Base-by-base conservation (phyloP, 2,797 vertebrate species). In the Eospalax fontanierii region DNA sequence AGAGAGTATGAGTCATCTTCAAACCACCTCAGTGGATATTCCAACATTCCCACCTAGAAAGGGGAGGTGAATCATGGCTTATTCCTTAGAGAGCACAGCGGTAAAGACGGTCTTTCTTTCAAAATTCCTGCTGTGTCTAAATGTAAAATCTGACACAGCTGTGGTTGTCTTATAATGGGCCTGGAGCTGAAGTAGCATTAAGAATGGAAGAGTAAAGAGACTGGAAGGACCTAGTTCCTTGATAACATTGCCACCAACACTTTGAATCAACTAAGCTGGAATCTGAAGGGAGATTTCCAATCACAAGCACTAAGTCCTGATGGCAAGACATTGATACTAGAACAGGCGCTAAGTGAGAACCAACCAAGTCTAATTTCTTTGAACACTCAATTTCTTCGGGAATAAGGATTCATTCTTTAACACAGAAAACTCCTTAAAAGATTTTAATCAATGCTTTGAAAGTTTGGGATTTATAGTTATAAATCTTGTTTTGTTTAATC, bases 381-480 rank as follows among this genome's bases (percentile, higher is more conserved):
- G 66, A 87, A 24, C 68, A 71, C 0, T 30, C 16, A 50, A 57
- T 84, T 95, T 91, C 30, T 89, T 89, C 18, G 68, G 28, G 2
- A 66, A 7, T 57, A 40, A 30, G 71, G 24, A 87, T 59, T 82
- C 28, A 30, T 87, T 73, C 33, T 43, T 79, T 6, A n/a, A 76
- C 38, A 66, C 15, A 83, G 35, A 50, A 78, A 86, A 86, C 46
- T 26, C 28, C 7, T 59, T n/a, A 30, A 24, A 70, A 1, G 0
- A 99, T 99, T 97, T 99, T 99, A 98, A 99, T 99, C 98, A 99
- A 99, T 97, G 99, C 99, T 95, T 98, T 99, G 95, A 98, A 99
- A 98, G 99, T 99, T 70, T 99, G 99, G 99, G 99, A 99, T 96
- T 98, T 99, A 99, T 99, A 99, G 97, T 97, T n/a, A n/a, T 99